Percentiles rank a stretch among this genome's conserved stretches.
phyloP scores from a whole-genome alignment of 2,888 invertebrate species.

The Rotaria socialis region DNA sequence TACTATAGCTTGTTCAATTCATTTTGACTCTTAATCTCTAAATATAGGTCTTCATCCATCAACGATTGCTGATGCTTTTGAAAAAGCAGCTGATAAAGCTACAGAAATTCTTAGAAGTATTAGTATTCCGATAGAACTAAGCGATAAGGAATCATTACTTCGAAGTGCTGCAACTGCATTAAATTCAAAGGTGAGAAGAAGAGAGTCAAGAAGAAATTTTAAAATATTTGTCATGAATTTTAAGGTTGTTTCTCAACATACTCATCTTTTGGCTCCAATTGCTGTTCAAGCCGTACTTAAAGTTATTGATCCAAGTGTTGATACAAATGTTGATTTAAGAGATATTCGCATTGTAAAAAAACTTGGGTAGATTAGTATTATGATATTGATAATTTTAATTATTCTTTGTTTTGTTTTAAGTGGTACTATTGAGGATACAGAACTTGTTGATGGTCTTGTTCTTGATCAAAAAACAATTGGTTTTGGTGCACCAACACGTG shows the following conservation, averaged over 20 bases:
- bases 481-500: slow-evolving; percentile 80
- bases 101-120: slow-evolving; percentile 73
- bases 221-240: too few relatives aligned
- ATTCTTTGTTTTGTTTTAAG: slow-evolving; percentile 49
- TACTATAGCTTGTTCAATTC: too few relatives aligned
- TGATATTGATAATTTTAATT: too few relatives aligned
- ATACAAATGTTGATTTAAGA: slow-evolving; percentile 74
- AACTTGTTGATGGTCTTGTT: slow-evolving; percentile 87
- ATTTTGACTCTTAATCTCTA: neutral
- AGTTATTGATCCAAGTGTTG: slow-evolving; percentile 70
- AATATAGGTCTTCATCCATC: slow-evolving; percentile 76
- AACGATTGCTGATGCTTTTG: slow-evolving; percentile 91
- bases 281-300: slow-evolving; percentile 93
- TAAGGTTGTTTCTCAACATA: slow-evolving; percentile 89
- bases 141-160: slow-evolving; percentile 77
- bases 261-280: slow-evolving; percentile 85
- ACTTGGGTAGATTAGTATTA: slow-evolving; percentile 66
- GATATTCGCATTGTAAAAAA: slow-evolving; percentile 95
- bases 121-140: slow-evolving; percentile 77
- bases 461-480: slow-evolving; percentile 80
- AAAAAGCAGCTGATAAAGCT: slow-evolving; percentile 71
- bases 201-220: slow-evolving; percentile 37
- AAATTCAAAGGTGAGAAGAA: slow-evolving; percentile 74
- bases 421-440: slow-evolving; percentile 93
- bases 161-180: slow-evolving; percentile 95